A percentile compares a stretch with the other conserved stretches of the same genome.
Evolutionary conservation across 2,113 vertebrate genomes (phyloP).

Genomic region (Microcebus tavaratra): DNA sequence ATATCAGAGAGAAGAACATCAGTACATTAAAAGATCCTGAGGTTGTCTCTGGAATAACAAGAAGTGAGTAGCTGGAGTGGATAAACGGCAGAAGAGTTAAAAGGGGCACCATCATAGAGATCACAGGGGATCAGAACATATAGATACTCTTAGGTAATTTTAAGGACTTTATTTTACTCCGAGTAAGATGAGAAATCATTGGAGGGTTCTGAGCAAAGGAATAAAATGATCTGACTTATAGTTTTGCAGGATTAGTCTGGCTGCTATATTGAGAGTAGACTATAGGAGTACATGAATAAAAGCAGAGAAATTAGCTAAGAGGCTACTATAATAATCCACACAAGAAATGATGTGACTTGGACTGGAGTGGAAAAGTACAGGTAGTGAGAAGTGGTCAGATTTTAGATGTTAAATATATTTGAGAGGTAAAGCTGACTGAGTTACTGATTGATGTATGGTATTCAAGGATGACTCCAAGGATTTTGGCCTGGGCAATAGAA

Average conservation of each 20-base stretch:
- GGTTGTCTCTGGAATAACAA: neutral
- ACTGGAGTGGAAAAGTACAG: neutral
- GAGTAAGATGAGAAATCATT: neutral
- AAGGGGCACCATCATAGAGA: neutral
- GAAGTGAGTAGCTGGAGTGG: neutral
- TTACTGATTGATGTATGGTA: neutral
- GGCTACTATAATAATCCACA: neutral
- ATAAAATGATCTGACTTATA: neutral
- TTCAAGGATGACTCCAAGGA: neutral
- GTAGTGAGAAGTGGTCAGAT: neutral
- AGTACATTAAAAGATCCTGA: neutral
- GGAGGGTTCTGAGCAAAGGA: neutral
- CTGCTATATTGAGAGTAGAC: neutral
- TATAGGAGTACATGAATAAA: neutral
- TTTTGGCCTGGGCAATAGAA: neutral
- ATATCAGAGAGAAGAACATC: neutral
- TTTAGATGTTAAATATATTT: neutral
- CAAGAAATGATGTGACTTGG: neutral
- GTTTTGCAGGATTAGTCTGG: neutral
- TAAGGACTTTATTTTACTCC: slow-evolving; percentile 21
- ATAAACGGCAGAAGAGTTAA: neutral
- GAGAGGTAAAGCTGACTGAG: neutral
- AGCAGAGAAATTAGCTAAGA: neutral
- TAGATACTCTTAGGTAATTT: neutral
- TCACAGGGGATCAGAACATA: neutral